A percentile compares a stretch with the other conserved stretches of the same genome.
phyloP scores from a whole-genome alignment of 2,888 invertebrate genomes.

The Pachydiplax longipennis region DNA sequence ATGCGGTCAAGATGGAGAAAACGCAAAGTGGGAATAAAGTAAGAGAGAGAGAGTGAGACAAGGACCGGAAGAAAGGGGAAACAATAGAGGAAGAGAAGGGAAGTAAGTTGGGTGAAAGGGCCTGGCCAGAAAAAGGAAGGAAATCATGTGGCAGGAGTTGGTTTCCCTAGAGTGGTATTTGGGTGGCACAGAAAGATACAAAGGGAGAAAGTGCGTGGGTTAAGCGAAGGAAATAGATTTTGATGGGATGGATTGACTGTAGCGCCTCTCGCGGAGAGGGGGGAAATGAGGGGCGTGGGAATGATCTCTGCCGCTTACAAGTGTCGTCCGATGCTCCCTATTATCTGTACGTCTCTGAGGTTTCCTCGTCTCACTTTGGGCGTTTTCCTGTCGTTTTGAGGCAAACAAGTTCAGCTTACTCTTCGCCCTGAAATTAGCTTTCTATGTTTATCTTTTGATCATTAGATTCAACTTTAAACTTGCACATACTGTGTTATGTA shows the following conservation, averaged over 20 bases:
- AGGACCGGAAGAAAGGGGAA: not conserved
- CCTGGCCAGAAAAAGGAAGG: not conserved
- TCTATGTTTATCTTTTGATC: no score
- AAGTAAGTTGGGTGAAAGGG: not conserved
- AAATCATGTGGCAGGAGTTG: not conserved
- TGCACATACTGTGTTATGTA: no score
- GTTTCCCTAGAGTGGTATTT: not conserved
- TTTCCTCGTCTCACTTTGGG: no score
- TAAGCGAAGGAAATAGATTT: not conserved
- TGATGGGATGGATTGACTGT: not conserved
- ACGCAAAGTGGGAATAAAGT: no score
- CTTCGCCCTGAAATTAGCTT: no score
- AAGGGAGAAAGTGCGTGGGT: not conserved
- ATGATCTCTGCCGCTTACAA: not conserved
- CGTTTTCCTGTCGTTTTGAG: no score
- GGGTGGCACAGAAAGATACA: not conserved
- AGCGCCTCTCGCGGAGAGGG: not conserved
- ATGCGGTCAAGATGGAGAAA: no score
- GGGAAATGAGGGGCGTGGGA: not conserved
- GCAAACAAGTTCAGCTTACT: no score
- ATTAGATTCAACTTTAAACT: no score
- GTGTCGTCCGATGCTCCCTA: not conserved
- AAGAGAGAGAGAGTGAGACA: not conserved
- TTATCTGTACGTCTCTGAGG: no score
- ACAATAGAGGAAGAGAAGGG: not conserved